phyloP scores from a whole-genome alignment of 2,888 invertebrate species.

The Drosophila affinis region DNA sequence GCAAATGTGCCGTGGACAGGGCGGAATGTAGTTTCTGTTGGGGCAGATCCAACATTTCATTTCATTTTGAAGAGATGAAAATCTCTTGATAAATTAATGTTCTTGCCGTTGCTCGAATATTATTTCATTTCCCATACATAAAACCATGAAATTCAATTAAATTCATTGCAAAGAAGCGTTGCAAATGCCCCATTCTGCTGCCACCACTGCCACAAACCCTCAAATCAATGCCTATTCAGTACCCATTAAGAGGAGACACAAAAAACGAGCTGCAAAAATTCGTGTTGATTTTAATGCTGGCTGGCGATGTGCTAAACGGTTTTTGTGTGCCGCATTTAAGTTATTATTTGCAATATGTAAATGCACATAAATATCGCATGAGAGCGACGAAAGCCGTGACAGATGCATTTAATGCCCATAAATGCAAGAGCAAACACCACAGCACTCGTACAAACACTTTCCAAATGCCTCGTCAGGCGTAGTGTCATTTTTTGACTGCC shows the following conservation, averaged over 20 bases:
- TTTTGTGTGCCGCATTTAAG: constrained; percentile 33
- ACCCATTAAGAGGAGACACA: background rate
- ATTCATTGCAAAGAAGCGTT: constrained; percentile 4
- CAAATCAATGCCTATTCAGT: background rate
- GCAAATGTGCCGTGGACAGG: constrained; percentile 43
- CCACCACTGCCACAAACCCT: no score
- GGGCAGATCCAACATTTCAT: background rate
- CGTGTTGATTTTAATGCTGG: constrained; percentile 13
- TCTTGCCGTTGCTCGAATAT: background rate
- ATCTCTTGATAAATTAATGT: background rate
- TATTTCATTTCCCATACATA: background rate
- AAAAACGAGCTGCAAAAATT: constrained; percentile 10
- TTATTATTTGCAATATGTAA: constrained; percentile 33
- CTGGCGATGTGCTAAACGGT: constrained; percentile 10
- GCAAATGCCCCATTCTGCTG: no score
- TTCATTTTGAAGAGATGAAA: no score
- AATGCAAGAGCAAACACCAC: constrained; percentile 26
- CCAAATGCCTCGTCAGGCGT: constrained; percentile 36
- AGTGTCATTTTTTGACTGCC: constrained; percentile 42
- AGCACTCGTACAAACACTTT: constrained; percentile 18
- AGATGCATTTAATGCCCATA: constrained; percentile 32
- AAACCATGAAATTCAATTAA: background rate
- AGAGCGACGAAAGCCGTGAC: constrained; percentile 15
- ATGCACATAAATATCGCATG: constrained; percentile 16
- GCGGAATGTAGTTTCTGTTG: constrained; percentile 22